Evolutionary conservation across 1,140 invertebrate genomes (phyloP), one percentile per base, ranked within the genome.

Genomic region (Nephila pilipes): DNA sequence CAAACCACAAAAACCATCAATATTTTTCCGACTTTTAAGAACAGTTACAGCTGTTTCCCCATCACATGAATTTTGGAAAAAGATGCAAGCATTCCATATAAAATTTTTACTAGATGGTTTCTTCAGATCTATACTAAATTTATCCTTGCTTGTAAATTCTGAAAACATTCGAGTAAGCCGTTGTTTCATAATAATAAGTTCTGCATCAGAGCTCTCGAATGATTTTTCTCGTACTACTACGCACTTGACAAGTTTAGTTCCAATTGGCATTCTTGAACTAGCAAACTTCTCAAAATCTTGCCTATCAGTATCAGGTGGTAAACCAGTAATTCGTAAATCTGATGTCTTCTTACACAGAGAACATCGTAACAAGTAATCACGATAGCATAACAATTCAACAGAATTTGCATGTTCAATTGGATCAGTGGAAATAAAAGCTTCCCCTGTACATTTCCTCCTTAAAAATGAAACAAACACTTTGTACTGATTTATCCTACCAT

Each of bases 31-130:
- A 32, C 54, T 92, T 92, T 92, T 92, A 22, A 94, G n/a, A 54
- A 81, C 63, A n/a, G 14, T 63, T 18, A 88, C 65, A 58, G 93
- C 93, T 32, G 36, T 60, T 75, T 93, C 85, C n/a, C 93, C 93
- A 79, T 92, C 87, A 69, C 32, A 46, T 63, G 55, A 6, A 80
- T 93, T 89, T 85, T 89, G 18, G 75, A 94, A 93, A 54, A 46
- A 93, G 14, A 94, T 32, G 25, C 46, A 60, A 36, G 93, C 93
- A 87, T 93, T 88, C 90, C 91, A 94, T 29, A 3, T 63, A 75
- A 88, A 29, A 90, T 63, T 55, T 32, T 92, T 93, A 16, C 69
- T 12, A 25, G 25, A 38, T 36, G 93, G 85, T 25, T 92, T 89
- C 20, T 79, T 92, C 14, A 94, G 25, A 22, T 94, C 69, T 36